A percentile compares a stretch with the other conserved stretches of the same genome.
These are phyloP conservation scores for Thryonomys swinderianus DNA, from an alignment of 2,113 vertebrate species.

Conservation along the genomic window DNA sequence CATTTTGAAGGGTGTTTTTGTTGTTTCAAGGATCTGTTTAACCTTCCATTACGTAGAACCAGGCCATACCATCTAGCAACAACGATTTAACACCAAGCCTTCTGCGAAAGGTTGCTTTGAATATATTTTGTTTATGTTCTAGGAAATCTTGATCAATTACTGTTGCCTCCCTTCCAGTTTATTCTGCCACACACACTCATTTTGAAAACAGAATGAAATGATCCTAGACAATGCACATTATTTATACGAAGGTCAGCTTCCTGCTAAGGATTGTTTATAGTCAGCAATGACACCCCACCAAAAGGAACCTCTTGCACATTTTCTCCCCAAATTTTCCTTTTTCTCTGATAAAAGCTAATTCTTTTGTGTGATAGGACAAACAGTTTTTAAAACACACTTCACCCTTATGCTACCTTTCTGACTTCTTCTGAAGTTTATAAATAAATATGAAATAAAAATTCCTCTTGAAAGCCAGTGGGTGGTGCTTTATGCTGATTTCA, in stretches of 20 bases:
- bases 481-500: slow-evolving; percentile 76
- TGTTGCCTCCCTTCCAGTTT: slow-evolving; percentile 68
- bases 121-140: slow-evolving; percentile 77
- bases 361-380: slow-evolving; percentile 25
- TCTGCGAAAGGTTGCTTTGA: slow-evolving; percentile 70
- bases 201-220: slow-evolving; percentile 73
- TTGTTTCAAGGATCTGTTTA: slow-evolving; percentile 81
- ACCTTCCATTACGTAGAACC: slow-evolving; percentile 76
- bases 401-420: slow-evolving; percentile 42
- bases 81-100: slow-evolving; percentile 78
- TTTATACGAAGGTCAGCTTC: slow-evolving; percentile 68
- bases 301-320: background rate
- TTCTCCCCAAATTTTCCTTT: background rate
- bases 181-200: slow-evolving; percentile 62
- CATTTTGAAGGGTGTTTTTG: slow-evolving; percentile 80
- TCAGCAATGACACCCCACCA: slow-evolving; percentile 36
- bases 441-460: slow-evolving; percentile 77
- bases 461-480: slow-evolving; percentile 68
- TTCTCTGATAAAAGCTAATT: slow-evolving; percentile 42
- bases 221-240: slow-evolving; percentile 58
- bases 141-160: slow-evolving; percentile 79
- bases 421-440: slow-evolving; percentile 64
- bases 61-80: slow-evolving; percentile 69
- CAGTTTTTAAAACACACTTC: slow-evolving; percentile 34
- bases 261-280: slow-evolving; percentile 41